Conservation (phyloP, 2,888 invertebrate species). For the Dryocosmus kuriphilus region DNA sequence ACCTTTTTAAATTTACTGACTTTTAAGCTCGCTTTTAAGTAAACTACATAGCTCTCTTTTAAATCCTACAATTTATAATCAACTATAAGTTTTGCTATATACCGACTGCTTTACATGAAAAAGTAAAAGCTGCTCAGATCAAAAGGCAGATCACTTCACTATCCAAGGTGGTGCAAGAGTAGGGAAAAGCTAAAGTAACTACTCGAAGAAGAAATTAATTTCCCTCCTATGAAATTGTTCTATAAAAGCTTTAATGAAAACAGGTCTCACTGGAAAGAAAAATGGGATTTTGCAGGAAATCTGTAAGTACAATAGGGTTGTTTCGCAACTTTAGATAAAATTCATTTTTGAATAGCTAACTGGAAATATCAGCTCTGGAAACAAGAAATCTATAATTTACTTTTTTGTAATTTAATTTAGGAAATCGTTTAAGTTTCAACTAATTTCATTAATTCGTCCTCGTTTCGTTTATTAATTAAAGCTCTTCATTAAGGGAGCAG, state of each 20-base stretch:
- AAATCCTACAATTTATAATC: background rate
- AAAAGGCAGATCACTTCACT: background rate
- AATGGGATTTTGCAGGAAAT: background rate
- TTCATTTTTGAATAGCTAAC: background rate
- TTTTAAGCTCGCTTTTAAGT: no score
- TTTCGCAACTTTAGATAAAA: background rate
- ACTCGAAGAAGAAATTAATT: slow-evolving; percentile 17
- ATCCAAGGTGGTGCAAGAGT: background rate
- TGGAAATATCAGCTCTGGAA: no score
- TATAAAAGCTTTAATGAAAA: background rate
- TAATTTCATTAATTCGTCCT: background rate
- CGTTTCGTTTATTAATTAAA: slow-evolving; percentile 30
- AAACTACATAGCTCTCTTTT: background rate
- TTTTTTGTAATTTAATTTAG: background rate
- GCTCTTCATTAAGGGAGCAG: slow-evolving; percentile 5
- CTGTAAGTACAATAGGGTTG: background rate
- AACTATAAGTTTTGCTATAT: background rate
- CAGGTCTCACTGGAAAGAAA: slow-evolving; percentile 6
- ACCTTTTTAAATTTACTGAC: background rate
- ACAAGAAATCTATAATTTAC: background rate
- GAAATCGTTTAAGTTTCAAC: background rate
- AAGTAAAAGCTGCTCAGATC: background rate
- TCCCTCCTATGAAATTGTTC: background rate
- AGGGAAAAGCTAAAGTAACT: background rate
- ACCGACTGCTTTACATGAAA: background rate